These are phyloP conservation scores for Actinernus sp. DNA, from an alignment of 92 coral and sea anemone genomes.

Conservation along the genomic window DNA sequence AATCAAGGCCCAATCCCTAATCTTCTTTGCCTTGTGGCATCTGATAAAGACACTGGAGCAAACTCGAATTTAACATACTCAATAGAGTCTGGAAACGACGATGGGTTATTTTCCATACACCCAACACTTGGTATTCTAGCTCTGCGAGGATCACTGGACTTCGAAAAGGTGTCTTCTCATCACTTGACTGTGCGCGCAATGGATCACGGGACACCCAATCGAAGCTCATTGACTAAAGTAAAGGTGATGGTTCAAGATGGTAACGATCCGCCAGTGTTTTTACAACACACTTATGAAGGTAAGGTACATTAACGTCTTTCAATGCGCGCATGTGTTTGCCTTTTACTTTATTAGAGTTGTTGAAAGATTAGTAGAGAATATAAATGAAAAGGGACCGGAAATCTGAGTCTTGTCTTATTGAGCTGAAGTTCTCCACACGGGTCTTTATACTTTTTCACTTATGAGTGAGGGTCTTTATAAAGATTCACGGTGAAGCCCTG, in stretches of 20 bases:
- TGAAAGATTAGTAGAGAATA: too few relatives aligned
- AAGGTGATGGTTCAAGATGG: constrained; percentile 74
- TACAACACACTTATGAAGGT: constrained; percentile 76
- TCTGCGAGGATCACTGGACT: constrained; percentile 73
- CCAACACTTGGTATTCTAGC: constrained; percentile 74
- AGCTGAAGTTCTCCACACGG: too few relatives aligned
- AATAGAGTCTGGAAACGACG: constrained; percentile 53
- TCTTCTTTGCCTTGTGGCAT: constrained; percentile 83
- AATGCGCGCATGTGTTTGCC: too few relatives aligned
- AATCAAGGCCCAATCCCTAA: constrained; percentile 78
- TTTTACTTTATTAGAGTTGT: too few relatives aligned
- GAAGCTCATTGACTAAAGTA: constrained; percentile 58
- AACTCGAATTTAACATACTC: constrained; percentile 71
- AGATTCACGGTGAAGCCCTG: too few relatives aligned
- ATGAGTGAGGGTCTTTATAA: too few relatives aligned
- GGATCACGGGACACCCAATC: constrained; percentile 78
- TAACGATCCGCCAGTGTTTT: constrained; percentile 88
- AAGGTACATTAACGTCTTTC: too few relatives aligned
- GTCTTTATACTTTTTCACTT: too few relatives aligned
- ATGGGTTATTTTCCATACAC: constrained; percentile 75
- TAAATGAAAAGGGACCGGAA: too few relatives aligned
- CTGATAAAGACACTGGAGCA: constrained; percentile 73
- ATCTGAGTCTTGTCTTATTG: too few relatives aligned
- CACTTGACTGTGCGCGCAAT: constrained; percentile 69
- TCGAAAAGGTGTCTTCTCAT: constrained; percentile 64